Base-by-base conservation (phyloP, 2,888 invertebrate species). In the Drosophila mercatorum region DNA sequence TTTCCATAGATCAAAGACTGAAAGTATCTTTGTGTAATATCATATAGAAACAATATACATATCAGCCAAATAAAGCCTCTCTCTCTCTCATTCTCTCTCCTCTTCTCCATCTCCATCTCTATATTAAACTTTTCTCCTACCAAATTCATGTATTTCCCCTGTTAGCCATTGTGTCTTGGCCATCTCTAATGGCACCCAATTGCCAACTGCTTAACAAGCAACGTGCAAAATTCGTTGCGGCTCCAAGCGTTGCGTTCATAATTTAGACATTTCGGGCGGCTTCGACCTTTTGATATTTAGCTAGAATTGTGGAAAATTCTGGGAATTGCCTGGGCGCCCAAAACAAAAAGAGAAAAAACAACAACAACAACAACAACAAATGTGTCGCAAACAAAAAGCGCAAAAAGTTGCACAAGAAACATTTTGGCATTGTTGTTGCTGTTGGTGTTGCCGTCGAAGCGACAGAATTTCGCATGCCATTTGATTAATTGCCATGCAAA, bases 401-500 rank as follows among this genome's bases (percentile, higher is more conserved):
- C 55, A 40, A 14, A 43, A 64, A 64, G 75, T 80, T 80, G 76
- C 52, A 65, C 47, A 81, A 71, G 84, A 78, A 81, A 71, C 88
- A 78, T 72, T 84, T 68, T 78, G 57, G 52, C 68, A 51, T 40
- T 65, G 40, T 61, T 58, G 64, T 72, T 66, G 75, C 57, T 38
- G 68, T 36, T 65, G 40, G 58, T 58, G 64, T 72, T 66, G 75
- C 57, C 41, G 68, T 36, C 64, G 71, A 49, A 61, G 77, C 64
- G n/a, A 68, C 71, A 74, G 63, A 88, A 89, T 89, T 84, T 89
- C 76, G 86, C 86, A 87, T 87, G 86, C 86, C 90, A 87, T 89
- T 89, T 89, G 89, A 89, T 89, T 89, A 91, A 89, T 89, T 89
- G 88, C 89, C 85, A 83, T 83, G 89, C 90, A 85, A 89, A 91